Evolutionary conservation across 1,140 invertebrate species (phyloP).

Genomic region (Neomicropteryx cornuta): DNA sequence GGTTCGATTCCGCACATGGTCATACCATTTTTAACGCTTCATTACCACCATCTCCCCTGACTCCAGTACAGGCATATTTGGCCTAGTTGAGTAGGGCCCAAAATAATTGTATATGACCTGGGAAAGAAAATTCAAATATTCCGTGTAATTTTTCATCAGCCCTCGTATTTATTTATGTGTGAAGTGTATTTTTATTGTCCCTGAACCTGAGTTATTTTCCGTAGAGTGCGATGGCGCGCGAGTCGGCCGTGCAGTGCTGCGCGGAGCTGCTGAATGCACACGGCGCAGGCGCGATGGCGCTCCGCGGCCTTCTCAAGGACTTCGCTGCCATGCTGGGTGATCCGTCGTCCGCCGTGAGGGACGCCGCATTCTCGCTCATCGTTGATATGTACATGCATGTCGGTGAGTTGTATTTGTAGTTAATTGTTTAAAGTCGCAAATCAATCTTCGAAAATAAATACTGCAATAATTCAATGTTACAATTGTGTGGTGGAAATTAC

Average conservation of each 20-base stretch:
- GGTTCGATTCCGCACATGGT: no score
- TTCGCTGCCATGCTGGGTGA: slow-evolving; percentile 81
- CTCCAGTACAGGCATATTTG: no score
- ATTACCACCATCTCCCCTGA: no score
- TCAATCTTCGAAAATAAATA: not conserved
- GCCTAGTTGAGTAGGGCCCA: no score
- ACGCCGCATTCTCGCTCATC: slow-evolving; percentile 73
- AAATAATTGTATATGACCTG: no score
- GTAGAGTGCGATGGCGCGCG: slow-evolving; percentile 26
- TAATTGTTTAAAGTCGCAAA: not conserved
- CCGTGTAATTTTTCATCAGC: no score
- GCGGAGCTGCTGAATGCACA: slow-evolving; percentile 38
- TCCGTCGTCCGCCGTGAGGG: slow-evolving; percentile 76
- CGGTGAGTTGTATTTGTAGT: slow-evolving; percentile 40
- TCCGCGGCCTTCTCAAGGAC: slow-evolving; percentile 71
- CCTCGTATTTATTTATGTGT: no score
- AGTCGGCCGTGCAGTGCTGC: slow-evolving; percentile 25
- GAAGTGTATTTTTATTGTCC: no score
- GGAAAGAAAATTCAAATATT: no score
- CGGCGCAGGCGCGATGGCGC: slow-evolving; percentile 66
- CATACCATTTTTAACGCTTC: no score
- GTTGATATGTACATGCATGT: slow-evolving; percentile 90
- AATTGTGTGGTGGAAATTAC: no score
- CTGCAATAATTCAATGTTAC: not conserved
- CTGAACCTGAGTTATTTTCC: no score